Percentiles rank a stretch among this genome's conserved stretches.
Evolutionary conservation across 2,888 invertebrate species (phyloP).

Genomic region (Meandrusa payeni): DNA sequence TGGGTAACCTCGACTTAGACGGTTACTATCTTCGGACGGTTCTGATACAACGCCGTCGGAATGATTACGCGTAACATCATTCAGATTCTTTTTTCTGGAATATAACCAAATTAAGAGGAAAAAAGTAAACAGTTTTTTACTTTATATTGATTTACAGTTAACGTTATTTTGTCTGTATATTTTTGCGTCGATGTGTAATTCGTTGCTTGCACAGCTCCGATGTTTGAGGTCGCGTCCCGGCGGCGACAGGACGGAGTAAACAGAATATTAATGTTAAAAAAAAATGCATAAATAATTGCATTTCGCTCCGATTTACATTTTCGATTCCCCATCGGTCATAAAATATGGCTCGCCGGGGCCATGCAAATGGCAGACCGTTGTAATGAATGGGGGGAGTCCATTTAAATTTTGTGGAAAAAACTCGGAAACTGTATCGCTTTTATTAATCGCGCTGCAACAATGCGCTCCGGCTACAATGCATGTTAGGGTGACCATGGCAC

Average conservation of each 20-base stretch:
- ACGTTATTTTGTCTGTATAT: too few species aligned
- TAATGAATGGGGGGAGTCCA: conserved; percentile 57
- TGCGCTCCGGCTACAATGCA: conserved; percentile 56
- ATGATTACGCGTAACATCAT: too few species aligned
- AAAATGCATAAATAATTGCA: conserved; percentile 21
- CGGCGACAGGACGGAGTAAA: neutral
- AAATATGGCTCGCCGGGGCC: conserved; percentile 46
- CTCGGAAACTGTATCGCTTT: conserved; percentile 73
- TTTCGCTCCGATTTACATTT: conserved; percentile 23
- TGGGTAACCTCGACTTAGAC: too few species aligned
- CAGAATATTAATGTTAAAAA: conserved; percentile 5
- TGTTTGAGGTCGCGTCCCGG: too few species aligned
- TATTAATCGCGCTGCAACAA: conserved; percentile 61
- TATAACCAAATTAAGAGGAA: too few species aligned
- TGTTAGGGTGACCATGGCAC: conserved; percentile 46
- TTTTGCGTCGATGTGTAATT: too few species aligned
- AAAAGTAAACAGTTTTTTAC: too few species aligned
- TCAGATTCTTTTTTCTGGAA: too few species aligned
- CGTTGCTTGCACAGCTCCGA: too few species aligned
- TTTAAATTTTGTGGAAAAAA: conserved; percentile 75
- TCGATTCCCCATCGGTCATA: conserved; percentile 37
- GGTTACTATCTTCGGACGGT: too few species aligned
- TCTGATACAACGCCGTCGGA: too few species aligned
- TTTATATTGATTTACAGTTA: too few species aligned
- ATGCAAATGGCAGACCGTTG: conserved; percentile 68